Evolutionary conservation across 2,113 vertebrate species (phyloP).

Genomic region (Thermophis baileyi): DNA sequence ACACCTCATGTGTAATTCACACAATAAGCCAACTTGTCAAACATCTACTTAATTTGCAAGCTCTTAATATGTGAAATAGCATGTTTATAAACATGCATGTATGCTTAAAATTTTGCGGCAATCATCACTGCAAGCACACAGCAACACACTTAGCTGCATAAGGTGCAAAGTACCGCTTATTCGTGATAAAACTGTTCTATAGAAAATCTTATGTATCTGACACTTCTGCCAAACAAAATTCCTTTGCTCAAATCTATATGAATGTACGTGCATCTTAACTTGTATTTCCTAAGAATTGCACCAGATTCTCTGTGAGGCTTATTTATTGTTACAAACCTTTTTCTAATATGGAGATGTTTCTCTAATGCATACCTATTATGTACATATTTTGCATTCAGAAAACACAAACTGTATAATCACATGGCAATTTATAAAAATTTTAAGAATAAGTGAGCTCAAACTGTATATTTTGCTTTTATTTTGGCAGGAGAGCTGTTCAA

Average conservation of each 20-base stretch:
- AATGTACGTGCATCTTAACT: accelerated
- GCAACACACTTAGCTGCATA: neutral
- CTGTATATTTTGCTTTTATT: neutral
- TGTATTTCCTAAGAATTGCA: neutral
- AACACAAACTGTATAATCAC: neutral
- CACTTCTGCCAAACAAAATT: neutral
- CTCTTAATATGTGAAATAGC: neutral
- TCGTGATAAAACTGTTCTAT: neutral
- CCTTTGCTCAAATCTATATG: neutral
- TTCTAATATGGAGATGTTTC: neutral
- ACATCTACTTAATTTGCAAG: neutral
- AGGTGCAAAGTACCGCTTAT: neutral
- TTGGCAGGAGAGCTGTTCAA: neutral
- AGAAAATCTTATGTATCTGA: neutral
- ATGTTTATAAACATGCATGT: neutral
- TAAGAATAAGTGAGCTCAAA: neutral
- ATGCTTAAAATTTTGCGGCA: neutral
- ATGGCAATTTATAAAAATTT: neutral
- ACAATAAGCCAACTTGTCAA: neutral
- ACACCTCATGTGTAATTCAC: neutral
- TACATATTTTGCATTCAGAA: neutral
- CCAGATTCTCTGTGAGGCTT: neutral
- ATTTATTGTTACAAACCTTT: neutral
- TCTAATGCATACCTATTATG: neutral
- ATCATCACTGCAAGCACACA: neutral